A percentile compares a stretch with the other conserved stretches of the same genome.
phyloP scores from a whole-genome alignment of 1,140 invertebrate genomes.

The Magallana gigas region DNA sequence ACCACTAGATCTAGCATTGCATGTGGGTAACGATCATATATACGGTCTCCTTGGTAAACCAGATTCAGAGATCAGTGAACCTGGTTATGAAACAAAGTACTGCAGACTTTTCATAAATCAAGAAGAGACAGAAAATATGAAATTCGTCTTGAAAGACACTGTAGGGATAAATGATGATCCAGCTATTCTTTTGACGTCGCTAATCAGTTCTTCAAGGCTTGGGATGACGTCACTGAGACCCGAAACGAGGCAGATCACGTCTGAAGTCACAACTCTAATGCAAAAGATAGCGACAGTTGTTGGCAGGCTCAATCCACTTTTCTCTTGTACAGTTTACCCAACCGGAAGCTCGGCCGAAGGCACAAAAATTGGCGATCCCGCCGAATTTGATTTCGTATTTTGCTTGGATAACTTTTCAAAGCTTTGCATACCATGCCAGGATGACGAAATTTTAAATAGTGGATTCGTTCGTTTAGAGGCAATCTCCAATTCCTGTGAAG shows the following conservation, averaged over 20 bases:
- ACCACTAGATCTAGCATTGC: background rate
- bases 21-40: background rate
- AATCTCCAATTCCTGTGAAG: background rate
- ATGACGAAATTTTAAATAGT: background rate
- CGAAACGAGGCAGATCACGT: background rate
- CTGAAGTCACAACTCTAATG: background rate
- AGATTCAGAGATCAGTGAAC: background rate
- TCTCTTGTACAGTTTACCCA: slow-evolving; percentile 16
- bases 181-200: background rate
- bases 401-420: slow-evolving; percentile 24
- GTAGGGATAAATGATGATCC: background rate
- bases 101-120: background rate
- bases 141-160: background rate
- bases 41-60: background rate
- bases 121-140: background rate
- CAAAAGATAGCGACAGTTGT: background rate
- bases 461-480: background rate
- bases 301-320: background rate
- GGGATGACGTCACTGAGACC: background rate
- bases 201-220: background rate
- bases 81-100: background rate
- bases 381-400: slow-evolving; percentile 32
- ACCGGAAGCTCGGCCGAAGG: slow-evolving; percentile 14
- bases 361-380: slow-evolving; percentile 35
- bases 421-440: background rate